These are phyloP conservation scores for Gymnorhina tibicen DNA, from an alignment of 2,113 vertebrate species.

Conservation along the genomic window DNA sequence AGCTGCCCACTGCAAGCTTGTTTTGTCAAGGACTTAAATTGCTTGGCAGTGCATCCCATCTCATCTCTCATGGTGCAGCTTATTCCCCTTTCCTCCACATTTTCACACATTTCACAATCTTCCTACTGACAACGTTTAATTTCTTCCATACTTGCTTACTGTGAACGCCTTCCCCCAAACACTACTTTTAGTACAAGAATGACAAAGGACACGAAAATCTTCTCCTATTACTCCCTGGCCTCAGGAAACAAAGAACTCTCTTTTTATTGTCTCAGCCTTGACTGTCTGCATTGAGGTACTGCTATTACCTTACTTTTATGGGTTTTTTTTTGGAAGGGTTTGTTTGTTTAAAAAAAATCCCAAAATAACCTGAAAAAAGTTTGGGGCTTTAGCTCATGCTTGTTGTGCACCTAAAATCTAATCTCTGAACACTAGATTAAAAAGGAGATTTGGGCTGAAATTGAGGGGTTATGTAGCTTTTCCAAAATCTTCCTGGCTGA, in stretches of 20 bases:
- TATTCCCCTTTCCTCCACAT: not conserved
- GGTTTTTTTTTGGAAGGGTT: rapidly evolving
- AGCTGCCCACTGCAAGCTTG: not conserved
- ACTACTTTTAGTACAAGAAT: not conserved
- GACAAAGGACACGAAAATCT: not conserved
- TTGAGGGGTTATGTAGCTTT: not conserved
- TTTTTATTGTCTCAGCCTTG: not conserved
- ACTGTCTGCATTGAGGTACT: not conserved
- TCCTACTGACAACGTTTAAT: not conserved
- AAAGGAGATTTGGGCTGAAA: not conserved
- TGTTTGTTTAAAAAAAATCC: not conserved
- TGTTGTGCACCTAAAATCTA: not conserved
- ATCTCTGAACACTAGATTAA: not conserved
- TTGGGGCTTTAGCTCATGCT: not conserved
- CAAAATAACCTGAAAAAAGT: not conserved
- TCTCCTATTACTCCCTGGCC: not conserved
- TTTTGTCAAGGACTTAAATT: not conserved
- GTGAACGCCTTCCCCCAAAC: not conserved
- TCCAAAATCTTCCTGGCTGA: not conserved
- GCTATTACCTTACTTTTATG: not conserved
- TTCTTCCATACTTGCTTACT: not conserved
- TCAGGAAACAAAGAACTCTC: not conserved
- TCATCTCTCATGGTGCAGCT: not conserved
- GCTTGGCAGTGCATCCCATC: not conserved
- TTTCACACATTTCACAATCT: not conserved